Evolutionary conservation across 2,113 vertebrate genomes (phyloP).

Genomic region (Bettongia penicillata): DNA sequence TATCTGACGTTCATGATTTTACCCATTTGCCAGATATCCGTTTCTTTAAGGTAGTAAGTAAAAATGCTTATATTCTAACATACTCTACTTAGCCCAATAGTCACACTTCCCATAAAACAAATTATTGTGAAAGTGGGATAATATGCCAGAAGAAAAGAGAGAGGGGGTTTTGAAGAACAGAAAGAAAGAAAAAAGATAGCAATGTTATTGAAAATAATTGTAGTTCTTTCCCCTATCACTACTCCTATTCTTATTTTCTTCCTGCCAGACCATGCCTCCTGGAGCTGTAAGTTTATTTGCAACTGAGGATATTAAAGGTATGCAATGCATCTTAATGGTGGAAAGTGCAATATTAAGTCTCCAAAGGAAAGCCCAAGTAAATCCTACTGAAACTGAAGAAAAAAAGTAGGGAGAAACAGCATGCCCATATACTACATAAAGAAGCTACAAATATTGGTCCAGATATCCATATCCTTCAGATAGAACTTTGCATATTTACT

Average conservation of each 20-base stretch:
- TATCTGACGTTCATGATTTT: not conserved
- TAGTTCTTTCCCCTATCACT: not conserved
- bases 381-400: not conserved
- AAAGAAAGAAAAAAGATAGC: not conserved
- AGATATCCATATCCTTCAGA: not conserved
- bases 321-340: not conserved
- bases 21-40: not conserved
- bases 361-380: not conserved
- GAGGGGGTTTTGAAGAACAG: not conserved
- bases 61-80: not conserved
- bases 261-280: not conserved
- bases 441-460: not conserved
- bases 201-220: not conserved
- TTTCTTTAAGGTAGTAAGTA: not conserved
- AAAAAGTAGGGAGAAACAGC: not conserved
- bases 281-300: not conserved
- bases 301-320: not conserved
- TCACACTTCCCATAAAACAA: not conserved
- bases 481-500: not conserved
- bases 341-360: not conserved
- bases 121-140: not conserved
- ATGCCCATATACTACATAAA: not conserved
- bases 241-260: not conserved
- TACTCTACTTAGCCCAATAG: not conserved
- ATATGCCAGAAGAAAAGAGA: not conserved